Percentiles rank a stretch among this genome's conserved stretches.
Conservation (phyloP, 2,797 vertebrate species). For the Garrulus glandarius region DNA sequence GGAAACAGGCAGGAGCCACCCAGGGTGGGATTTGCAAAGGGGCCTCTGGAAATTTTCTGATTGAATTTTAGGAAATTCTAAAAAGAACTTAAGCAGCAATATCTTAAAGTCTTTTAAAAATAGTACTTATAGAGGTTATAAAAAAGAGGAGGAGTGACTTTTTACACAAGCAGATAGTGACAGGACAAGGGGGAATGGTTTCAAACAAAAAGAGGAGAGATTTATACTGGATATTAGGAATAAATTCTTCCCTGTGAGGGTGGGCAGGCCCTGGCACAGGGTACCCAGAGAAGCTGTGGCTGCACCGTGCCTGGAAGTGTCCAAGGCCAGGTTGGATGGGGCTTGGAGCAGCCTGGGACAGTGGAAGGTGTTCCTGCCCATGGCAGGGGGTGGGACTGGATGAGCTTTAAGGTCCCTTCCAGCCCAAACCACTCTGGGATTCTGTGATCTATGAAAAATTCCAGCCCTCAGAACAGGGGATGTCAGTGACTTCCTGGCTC, state of each 20-base stretch:
- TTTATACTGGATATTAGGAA: not conserved
- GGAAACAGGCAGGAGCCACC: not conserved
- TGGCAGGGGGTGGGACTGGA: not conserved
- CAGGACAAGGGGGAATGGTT: not conserved
- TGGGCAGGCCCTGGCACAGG: not conserved
- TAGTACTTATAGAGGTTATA: not conserved
- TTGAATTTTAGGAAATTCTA: not conserved
- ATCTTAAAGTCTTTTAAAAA: not conserved
- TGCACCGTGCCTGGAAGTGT: not conserved
- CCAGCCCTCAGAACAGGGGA: not conserved
- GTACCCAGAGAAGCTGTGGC: not conserved
- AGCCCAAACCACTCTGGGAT: not conserved
- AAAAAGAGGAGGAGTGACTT: not conserved
- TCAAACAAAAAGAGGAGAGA: not conserved
- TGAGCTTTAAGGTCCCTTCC: not conserved
- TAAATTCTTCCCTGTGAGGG: not conserved
- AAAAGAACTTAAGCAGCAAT: not conserved
- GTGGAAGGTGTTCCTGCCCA: not conserved
- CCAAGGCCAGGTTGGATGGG: fast-evolving
- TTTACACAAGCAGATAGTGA: not conserved
- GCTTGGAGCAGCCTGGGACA: fast-evolving
- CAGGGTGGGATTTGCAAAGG: not conserved
- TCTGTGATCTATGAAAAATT: not conserved
- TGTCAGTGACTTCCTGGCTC: not conserved
- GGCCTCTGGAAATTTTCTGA: not conserved